Evolutionary conservation across 1,140 invertebrate genomes (phyloP).

Genomic region (Drosophila elegans): DNA sequence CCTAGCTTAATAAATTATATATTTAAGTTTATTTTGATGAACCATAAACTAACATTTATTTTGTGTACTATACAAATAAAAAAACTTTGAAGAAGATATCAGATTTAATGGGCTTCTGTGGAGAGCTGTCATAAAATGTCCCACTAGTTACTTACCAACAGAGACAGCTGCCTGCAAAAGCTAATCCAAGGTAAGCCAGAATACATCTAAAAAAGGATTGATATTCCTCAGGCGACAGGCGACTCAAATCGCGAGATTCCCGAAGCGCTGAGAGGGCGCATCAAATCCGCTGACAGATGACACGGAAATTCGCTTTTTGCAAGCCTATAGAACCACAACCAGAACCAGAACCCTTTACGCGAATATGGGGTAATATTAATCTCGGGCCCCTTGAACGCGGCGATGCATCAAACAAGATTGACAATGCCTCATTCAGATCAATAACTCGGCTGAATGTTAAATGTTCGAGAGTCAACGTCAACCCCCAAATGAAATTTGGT

Average conservation of each 20-base stretch:
- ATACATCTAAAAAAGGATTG: constrained; percentile 3
- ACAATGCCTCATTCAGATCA: constrained; percentile 74
- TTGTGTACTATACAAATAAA: no score
- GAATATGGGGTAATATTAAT: constrained; percentile 66
- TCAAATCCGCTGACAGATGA: constrained; percentile 77
- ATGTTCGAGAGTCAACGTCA: constrained; percentile 46
- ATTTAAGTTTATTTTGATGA: no score
- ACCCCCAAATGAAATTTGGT: constrained; percentile 53
- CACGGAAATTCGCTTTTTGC: constrained; percentile 76
- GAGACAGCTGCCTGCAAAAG: not conserved
- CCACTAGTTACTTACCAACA: not conserved
- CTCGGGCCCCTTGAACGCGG: constrained; percentile 32
- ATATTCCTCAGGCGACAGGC: constrained; percentile 23
- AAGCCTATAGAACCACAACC: not conserved
- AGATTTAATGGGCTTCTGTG: not conserved
- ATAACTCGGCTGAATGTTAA: constrained; percentile 55
- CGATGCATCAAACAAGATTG: constrained; percentile 77
- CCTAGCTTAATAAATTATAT: no score
- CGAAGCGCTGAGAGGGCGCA: constrained; percentile 28
- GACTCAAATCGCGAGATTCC: constrained; percentile 27
- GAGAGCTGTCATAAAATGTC: not conserved
- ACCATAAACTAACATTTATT: no score
- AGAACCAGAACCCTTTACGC: constrained; percentile 49
- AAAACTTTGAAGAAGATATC: not conserved
- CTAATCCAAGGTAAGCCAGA: not conserved